Evolutionary conservation across 23 tunicate species (phyloP).

Genomic region (Oikopleura dioica): DNA sequence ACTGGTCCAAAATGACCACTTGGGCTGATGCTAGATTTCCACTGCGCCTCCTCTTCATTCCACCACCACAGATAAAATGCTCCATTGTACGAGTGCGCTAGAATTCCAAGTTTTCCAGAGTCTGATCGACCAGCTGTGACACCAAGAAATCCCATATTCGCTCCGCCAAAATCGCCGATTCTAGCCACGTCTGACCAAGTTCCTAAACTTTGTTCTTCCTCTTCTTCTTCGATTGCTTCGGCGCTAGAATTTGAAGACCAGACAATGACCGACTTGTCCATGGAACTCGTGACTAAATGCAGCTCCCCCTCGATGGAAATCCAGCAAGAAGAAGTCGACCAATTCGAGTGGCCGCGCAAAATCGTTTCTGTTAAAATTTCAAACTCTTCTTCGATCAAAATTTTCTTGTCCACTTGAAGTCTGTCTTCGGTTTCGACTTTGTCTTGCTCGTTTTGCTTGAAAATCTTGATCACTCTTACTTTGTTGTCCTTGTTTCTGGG

Average conservation of each 20-base stretch:
- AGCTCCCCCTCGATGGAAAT: neutral
- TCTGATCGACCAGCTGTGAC: neutral
- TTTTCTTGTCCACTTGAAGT: neutral
- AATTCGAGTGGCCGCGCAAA: neutral
- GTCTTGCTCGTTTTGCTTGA: too few species aligned
- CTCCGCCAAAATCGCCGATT: neutral
- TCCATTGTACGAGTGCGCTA: conserved; percentile 61
- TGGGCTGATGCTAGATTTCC: conserved; percentile 19
- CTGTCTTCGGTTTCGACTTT: neutral
- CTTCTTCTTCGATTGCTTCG: neutral
- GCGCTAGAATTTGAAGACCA: too few species aligned
- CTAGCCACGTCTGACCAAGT: neutral
- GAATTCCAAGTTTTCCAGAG: conserved; percentile 14
- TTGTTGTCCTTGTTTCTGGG: too few species aligned
- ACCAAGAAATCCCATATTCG: neutral
- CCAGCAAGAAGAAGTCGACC: neutral
- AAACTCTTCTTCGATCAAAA: neutral
- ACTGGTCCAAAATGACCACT: conserved; percentile 38
- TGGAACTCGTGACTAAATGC: neutral
- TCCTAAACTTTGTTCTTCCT: too few species aligned
- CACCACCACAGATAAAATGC: conserved; percentile 59
- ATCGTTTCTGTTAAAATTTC: neutral
- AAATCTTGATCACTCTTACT: too few species aligned
- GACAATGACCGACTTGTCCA: neutral
- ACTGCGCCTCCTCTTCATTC: neutral